Conservation (phyloP, 2,888 invertebrate species). For the Hydropsyche betteni region DNA sequence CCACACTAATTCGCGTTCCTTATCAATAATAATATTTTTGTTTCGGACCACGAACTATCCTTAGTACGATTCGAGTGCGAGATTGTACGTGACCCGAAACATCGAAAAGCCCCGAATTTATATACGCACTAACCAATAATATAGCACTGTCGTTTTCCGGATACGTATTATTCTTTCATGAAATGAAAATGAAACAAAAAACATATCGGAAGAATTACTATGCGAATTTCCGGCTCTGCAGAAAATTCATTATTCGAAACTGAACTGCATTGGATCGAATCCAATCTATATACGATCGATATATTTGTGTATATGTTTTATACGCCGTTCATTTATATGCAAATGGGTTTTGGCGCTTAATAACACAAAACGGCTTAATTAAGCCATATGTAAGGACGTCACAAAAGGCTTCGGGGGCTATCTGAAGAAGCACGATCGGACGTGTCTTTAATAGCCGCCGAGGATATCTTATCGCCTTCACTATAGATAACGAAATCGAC, state of each 20-base stretch:
- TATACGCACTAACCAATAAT: conserved; percentile 2
- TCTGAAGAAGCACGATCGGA: conserved; percentile 1
- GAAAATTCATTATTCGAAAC: too few relatives aligned
- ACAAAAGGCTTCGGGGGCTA: conserved; percentile 17
- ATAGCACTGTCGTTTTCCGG: background rate
- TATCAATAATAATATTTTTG: conserved; percentile 38
- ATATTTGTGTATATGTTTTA: background rate
- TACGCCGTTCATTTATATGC: conserved; percentile 28
- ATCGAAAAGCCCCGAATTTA: conserved; percentile 23
- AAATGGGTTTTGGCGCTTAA: conserved; percentile 12
- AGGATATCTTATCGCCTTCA: conserved; percentile 20
- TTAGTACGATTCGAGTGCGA: background rate
- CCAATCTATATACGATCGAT: too few relatives aligned
- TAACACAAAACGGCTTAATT: conserved; percentile 26
- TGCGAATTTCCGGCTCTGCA: too few relatives aligned
- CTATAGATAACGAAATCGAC: conserved; percentile 9
- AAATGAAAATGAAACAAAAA: too few relatives aligned
- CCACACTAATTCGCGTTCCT: conserved; percentile 26
- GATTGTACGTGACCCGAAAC: conserved; percentile 34
- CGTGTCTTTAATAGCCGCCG: conserved; percentile 15
- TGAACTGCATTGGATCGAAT: too few relatives aligned
- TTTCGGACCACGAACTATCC: background rate
- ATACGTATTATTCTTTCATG: too few relatives aligned
- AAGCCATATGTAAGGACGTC: conserved; percentile 22
- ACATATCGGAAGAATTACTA: too few relatives aligned